These are phyloP conservation scores for Hemibagrus wyckioides DNA, from an alignment of 2,113 vertebrate genomes.

Conservation along the genomic window DNA sequence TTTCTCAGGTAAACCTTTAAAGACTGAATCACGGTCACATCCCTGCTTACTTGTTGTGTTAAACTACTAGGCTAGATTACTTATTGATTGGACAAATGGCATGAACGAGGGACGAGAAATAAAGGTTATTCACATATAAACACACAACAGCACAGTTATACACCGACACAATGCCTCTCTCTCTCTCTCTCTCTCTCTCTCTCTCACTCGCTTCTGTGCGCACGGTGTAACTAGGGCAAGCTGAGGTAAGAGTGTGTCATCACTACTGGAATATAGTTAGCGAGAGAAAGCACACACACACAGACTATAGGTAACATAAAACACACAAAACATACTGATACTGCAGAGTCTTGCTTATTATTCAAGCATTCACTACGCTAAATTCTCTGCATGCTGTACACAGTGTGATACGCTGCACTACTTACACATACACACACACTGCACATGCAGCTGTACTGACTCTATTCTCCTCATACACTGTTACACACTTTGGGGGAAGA, in stretches of 20 bases:
- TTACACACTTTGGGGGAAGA: background rate
- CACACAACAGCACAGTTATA: constrained; percentile 5
- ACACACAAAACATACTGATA: background rate
- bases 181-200: constrained; percentile 19
- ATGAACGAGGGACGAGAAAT: background rate
- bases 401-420: background rate
- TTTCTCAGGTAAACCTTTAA: constrained; percentile 12
- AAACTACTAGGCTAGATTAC: background rate
- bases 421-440: background rate
- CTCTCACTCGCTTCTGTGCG: background rate
- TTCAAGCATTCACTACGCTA: background rate
- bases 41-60: background rate
- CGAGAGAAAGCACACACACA: constrained; percentile 5
- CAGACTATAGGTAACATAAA: constrained; percentile 25
- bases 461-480: background rate
- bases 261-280: constrained; percentile 32
- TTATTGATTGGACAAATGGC: constrained; percentile 22
- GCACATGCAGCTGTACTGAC: background rate
- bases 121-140: constrained; percentile 10
- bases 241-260: constrained; percentile 47
- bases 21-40: background rate
- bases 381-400: background rate
- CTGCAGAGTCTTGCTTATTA: too few relatives aligned
- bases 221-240: constrained; percentile 49
- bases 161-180: background rate